Evolutionary conservation across 2,888 invertebrate species (phyloP).

Genomic region (Drosophila cracens): DNA sequence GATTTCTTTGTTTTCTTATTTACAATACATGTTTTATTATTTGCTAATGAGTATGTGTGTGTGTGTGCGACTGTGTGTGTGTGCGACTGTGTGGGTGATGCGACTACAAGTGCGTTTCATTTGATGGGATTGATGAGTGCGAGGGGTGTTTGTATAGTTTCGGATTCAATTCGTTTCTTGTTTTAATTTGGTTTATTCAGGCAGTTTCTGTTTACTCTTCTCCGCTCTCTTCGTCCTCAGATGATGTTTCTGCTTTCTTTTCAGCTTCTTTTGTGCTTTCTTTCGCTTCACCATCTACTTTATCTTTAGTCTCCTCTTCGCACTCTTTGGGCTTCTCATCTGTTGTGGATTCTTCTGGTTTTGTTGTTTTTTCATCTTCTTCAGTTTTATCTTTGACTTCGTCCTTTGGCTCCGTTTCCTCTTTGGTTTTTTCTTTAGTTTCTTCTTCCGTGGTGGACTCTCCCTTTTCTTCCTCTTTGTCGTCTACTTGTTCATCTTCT

Average conservation of each 20-base stretch:
- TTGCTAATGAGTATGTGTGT: constrained; percentile 43
- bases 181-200: constrained; percentile 8
- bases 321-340: constrained; percentile 15
- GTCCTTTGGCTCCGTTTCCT: constrained; percentile 16
- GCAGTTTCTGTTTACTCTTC: constrained; percentile 36
- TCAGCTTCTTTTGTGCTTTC: constrained; percentile 16
- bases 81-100: constrained; percentile 19
- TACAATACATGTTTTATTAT: constrained; percentile 64
- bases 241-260: constrained; percentile 29
- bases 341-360: neutral
- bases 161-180: constrained; percentile 18
- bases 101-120: constrained; percentile 27
- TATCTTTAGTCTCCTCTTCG: constrained; percentile 5
- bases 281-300: constrained; percentile 1
- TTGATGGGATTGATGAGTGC: constrained; percentile 15
- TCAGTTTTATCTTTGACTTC: constrained; percentile 14
- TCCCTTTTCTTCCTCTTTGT: neutral
- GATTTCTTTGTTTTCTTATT: constrained; percentile 52
- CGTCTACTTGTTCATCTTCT: constrained; percentile 2
- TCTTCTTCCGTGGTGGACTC: neutral
- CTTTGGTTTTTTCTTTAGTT: neutral
- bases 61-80: constrained; percentile 10
- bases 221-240: constrained; percentile 46
- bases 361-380: constrained; percentile 4
- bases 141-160: constrained; percentile 6